These are phyloP conservation scores for Parnassius glacialis DNA, from an alignment of 2,888 invertebrate species.

Conservation along the genomic window DNA sequence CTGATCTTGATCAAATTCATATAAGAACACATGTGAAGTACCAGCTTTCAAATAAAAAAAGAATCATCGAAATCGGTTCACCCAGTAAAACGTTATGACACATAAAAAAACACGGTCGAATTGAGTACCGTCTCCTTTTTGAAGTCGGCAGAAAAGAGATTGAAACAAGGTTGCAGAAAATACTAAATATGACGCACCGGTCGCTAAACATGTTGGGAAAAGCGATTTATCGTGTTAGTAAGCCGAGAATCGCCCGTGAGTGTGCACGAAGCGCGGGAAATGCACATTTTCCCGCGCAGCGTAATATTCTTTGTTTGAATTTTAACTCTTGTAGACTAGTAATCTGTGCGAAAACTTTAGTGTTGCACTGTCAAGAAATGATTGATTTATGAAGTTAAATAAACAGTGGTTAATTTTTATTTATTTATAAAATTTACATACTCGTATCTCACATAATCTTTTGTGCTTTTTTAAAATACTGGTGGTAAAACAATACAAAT, in stretches of 20 bases:
- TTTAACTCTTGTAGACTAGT: slow-evolving; percentile 1
- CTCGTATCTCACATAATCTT: not conserved
- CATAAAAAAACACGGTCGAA: no score
- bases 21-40: no score
- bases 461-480: no score
- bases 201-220: not conserved
- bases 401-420: no score
- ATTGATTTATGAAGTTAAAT: no score
- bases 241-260: slow-evolving; percentile 2
- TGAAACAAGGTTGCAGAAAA: slow-evolving; percentile 17
- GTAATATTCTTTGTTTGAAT: slow-evolving; percentile 20
- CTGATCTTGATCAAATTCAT: no score
- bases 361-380: not conserved
- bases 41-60: no score
- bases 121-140: no score
- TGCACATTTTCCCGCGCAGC: slow-evolving; percentile 9
- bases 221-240: not conserved
- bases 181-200: slow-evolving; percentile 5
- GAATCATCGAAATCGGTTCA: no score
- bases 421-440: no score
- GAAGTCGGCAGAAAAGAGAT: no score
- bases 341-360: not conserved
- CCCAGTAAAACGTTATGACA: no score
- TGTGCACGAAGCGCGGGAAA: slow-evolving; percentile 18
- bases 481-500: not conserved